Percentiles rank a stretch among this genome's conserved stretches.
Evolutionary conservation across 2,113 vertebrate genomes (phyloP).

Genomic region (Nothocercus julius): DNA sequence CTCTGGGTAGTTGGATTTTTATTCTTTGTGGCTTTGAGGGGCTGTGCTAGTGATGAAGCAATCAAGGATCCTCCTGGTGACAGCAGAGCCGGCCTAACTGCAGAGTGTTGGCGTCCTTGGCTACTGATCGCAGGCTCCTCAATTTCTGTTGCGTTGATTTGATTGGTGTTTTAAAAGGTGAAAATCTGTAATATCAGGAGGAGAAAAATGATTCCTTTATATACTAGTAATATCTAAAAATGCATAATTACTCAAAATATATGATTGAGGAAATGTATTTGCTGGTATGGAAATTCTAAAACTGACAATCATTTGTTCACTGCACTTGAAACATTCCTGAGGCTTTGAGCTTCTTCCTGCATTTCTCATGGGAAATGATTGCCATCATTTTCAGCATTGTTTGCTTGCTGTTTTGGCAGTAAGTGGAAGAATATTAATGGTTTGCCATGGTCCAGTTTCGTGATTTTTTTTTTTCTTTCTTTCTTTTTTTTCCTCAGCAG

Average conservation of each 20-base stretch:
- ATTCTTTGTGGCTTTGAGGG: neutral
- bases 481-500: neutral
- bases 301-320: neutral
- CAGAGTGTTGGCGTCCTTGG: neutral
- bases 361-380: neutral
- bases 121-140: no score
- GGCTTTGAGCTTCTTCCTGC: neutral
- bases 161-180: neutral
- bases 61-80: neutral
- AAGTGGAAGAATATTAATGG: neutral
- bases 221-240: no score
- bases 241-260: no score
- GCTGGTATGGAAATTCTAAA: neutral
- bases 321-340: neutral
- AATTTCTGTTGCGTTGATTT: no score
- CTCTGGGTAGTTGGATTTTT: neutral
- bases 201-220: no score
- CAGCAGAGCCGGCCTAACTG: neutral
- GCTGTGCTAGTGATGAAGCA: neutral
- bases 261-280: neutral
- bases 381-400: neutral
- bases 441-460: neutral
- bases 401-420: neutral
- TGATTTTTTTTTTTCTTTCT: neutral
- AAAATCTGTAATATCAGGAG: neutral